Evolutionary conservation across 2,797 vertebrate species (phyloP).

Genomic region (Tenualosa thibaudeaui): DNA sequence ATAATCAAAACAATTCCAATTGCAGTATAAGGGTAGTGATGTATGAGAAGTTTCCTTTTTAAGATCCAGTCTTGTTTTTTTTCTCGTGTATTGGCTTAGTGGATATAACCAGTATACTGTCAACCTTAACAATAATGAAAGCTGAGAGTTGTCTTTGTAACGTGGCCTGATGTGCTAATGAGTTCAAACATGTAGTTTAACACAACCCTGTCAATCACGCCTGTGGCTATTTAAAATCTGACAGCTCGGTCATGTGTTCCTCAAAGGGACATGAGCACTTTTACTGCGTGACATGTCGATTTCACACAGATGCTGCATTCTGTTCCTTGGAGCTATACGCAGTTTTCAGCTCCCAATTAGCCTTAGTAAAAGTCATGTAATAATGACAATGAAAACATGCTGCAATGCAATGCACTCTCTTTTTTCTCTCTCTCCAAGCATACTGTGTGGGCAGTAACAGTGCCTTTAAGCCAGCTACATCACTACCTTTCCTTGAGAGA

Average conservation of each 20-base stretch:
- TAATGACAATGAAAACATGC: not conserved
- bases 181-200: conserved; percentile 75
- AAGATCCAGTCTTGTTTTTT: not conserved
- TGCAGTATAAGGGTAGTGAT: not conserved
- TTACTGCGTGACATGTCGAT: conserved; percentile 60
- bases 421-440: not conserved
- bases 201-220: conserved; percentile 74
- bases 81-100: not conserved
- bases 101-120: not conserved
- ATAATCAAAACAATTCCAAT: not conserved
- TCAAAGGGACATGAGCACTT: conserved; percentile 67
- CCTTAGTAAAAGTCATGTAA: not conserved
- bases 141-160: conserved; percentile 52
- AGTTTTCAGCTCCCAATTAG: conserved; percentile 20
- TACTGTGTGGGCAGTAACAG: not conserved
- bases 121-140: conserved; percentile 56
- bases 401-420: not conserved
- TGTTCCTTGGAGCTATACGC: conserved; percentile 16
- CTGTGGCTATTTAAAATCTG: conserved; percentile 71
- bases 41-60: not conserved
- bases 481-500: not conserved
- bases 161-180: conserved; percentile 70
- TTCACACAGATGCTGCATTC: conserved; percentile 52
- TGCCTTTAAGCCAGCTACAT: not conserved
- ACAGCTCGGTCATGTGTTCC: conserved; percentile 67